A percentile compares a stretch with the other conserved stretches of the same genome.
Evolutionary conservation across 2,888 invertebrate species (phyloP).

Genomic region (Gryllus longicercus): DNA sequence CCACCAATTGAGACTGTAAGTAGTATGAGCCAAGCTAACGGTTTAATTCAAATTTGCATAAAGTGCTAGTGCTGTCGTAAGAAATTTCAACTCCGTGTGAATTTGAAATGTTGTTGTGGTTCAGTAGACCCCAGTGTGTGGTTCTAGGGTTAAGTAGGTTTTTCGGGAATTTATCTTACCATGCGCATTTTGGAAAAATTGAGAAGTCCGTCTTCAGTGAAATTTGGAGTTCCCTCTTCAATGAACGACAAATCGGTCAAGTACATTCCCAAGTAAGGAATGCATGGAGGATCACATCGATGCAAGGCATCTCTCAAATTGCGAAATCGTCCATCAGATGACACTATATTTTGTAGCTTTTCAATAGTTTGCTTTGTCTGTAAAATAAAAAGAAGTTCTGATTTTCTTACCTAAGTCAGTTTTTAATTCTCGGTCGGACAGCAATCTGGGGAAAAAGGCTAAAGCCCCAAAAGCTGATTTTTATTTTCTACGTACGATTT

Average conservation of each 20-base stretch:
- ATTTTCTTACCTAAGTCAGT: background rate
- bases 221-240: slow-evolving; percentile 88
- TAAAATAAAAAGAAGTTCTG: slow-evolving; percentile 40
- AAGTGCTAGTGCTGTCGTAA: background rate
- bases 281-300: slow-evolving; percentile 84
- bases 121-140: too few species aligned
- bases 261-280: slow-evolving; percentile 85
- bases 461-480: background rate
- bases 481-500: too few species aligned
- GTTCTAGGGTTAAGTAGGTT: background rate
- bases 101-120: too few species aligned
- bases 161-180: slow-evolving; percentile 53
- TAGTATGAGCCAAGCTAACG: too few species aligned
- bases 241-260: slow-evolving; percentile 87
- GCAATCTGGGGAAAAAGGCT: background rate
- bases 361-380: slow-evolving; percentile 86
- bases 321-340: slow-evolving; percentile 83
- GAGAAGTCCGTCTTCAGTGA: slow-evolving; percentile 80
- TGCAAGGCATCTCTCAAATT: slow-evolving; percentile 83
- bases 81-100: too few species aligned
- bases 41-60: background rate
- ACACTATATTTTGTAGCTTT: slow-evolving; percentile 78
- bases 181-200: slow-evolving; percentile 95
- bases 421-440: background rate
- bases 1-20: too few species aligned